Evolutionary conservation across 2,797 vertebrate species (phyloP).

Genomic region (Phalloptychus januarius): DNA sequence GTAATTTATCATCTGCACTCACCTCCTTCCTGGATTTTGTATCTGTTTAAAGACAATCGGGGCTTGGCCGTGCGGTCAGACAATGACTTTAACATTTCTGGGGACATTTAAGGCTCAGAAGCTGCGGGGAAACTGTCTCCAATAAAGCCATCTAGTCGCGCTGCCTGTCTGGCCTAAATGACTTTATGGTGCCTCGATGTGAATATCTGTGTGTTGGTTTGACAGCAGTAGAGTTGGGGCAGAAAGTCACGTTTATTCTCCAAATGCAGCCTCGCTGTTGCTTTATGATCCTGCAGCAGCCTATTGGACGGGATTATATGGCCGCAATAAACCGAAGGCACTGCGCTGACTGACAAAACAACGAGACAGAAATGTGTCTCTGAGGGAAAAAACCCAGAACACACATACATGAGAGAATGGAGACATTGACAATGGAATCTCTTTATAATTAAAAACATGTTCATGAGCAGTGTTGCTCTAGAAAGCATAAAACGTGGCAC

Average conservation of each 20-base stretch:
- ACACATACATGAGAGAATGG: conserved; percentile 15
- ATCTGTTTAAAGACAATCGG: conserved; percentile 12
- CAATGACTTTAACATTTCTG: conserved; percentile 70
- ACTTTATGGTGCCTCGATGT: conserved; percentile 62
- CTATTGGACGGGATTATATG: conserved; percentile 63
- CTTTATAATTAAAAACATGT: neutral
- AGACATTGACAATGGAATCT: conserved; percentile 41
- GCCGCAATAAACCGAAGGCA: conserved; percentile 60
- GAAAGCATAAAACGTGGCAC: conserved; percentile 10
- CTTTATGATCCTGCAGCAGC: conserved; percentile 75
- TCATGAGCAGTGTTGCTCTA: neutral
- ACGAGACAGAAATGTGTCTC: conserved; percentile 47
- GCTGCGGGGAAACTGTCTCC: conserved; percentile 58
- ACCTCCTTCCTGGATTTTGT: conserved; percentile 31
- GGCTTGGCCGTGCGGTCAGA: conserved; percentile 52
- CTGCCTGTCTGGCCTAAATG: conserved; percentile 74
- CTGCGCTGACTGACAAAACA: conserved; percentile 68
- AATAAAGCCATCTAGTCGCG: conserved; percentile 73
- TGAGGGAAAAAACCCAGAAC: conserved; percentile 19
- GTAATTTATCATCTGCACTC: neutral
- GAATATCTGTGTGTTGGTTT: conserved; percentile 28
- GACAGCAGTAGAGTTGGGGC: neutral
- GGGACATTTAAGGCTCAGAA: conserved; percentile 45
- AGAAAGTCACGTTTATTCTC: conserved; percentile 80
- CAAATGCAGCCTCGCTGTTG: conserved; percentile 74